These are phyloP conservation scores for Eriocheir sinensis DNA, from an alignment of 1,140 invertebrate genomes.

Conservation along the genomic window DNA sequence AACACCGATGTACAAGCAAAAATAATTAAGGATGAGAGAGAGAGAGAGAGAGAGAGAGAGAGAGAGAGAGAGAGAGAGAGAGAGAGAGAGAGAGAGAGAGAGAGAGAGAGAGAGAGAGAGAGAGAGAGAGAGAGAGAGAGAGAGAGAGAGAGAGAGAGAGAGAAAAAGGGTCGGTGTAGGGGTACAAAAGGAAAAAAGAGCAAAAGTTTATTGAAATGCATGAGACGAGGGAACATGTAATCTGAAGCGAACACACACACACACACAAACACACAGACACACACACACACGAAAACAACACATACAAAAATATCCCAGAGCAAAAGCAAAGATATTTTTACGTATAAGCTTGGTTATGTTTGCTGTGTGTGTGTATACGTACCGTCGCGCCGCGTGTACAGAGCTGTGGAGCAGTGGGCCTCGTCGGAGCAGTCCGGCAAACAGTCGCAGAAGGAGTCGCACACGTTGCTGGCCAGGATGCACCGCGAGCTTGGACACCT, in stretches of 20 bases:
- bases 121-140: not conserved
- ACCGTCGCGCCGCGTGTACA: constrained; percentile 30
- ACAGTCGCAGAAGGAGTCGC: constrained; percentile 64
- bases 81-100: no score
- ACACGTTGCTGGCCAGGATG: constrained; percentile 46
- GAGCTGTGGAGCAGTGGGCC: not conserved
- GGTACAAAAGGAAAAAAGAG: no score
- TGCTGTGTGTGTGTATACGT: not conserved
- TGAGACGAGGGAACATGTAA: no score
- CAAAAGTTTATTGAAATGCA: no score
- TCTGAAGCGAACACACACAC: no score
- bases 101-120: not conserved
- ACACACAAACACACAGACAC: no score
- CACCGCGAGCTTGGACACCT: constrained; percentile 54
- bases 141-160: not conserved
- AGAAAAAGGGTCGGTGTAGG: not conserved
- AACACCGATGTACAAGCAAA: no score
- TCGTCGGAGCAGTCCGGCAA: constrained; percentile 58
- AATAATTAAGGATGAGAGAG: no score
- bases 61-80: no score
- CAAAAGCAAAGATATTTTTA: not conserved
- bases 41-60: no score
- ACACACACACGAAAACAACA: no score
- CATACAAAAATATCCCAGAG: not conserved
- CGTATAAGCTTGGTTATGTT: no score